Percentiles rank a stretch among this genome's conserved stretches.
Evolutionary conservation across 2,797 vertebrate genomes (phyloP).

Genomic region (Nannoperca australis): DNA sequence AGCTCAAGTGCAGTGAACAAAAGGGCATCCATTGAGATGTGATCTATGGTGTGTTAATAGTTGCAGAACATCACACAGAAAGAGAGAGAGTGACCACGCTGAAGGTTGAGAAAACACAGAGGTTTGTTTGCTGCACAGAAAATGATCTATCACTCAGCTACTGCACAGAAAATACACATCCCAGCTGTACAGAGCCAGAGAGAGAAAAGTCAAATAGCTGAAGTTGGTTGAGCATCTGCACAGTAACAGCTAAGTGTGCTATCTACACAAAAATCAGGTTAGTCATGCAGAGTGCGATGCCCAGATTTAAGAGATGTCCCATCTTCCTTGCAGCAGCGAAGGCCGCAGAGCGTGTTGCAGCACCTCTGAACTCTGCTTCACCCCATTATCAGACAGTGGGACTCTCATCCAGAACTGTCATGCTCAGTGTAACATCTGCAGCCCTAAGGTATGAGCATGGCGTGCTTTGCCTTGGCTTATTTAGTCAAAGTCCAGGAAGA

Average conservation of each 20-base stretch:
- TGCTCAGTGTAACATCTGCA: constrained; percentile 43
- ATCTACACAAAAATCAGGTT: constrained; percentile 1
- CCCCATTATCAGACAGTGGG: constrained; percentile 59
- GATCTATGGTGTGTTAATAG: too few relatives aligned
- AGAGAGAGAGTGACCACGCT: too few relatives aligned
- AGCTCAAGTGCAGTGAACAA: not conserved
- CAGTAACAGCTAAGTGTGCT: not conserved
- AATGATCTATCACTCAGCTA: constrained; percentile 2
- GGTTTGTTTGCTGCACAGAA: not conserved
- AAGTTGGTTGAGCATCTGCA: constrained; percentile 1
- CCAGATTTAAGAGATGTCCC: not conserved
- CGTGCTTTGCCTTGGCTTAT: constrained; percentile 10
- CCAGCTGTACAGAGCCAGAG: not conserved
- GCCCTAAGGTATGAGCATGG: constrained; percentile 44
- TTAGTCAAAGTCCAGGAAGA: constrained; percentile 20
- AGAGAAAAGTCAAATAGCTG: not conserved
- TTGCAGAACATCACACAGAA: too few relatives aligned
- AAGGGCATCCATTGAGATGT: constrained; percentile 2
- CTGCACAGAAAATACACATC: not conserved
- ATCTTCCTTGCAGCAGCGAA: constrained; percentile 9
- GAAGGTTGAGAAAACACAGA: not conserved
- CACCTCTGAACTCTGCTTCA: constrained; percentile 70
- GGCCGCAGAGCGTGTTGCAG: constrained; percentile 18
- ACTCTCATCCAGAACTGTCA: constrained; percentile 33
- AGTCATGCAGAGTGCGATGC: not conserved